Evolutionary conservation across 2,797 vertebrate species (phyloP), one percentile per base, ranked within the genome.

Genomic region (Diplodus sargus): DNA sequence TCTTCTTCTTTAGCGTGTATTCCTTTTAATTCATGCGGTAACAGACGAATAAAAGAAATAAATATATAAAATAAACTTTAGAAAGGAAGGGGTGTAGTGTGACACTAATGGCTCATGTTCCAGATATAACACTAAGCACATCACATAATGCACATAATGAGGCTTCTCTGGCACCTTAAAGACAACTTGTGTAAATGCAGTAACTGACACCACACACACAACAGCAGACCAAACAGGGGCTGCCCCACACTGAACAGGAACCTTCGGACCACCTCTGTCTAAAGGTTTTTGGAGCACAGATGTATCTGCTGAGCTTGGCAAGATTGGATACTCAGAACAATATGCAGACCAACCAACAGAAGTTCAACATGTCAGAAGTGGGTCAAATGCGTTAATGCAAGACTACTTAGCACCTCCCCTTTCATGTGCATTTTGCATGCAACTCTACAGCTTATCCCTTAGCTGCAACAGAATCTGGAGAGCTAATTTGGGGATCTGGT

Each of bases 401-500:
- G 56, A 56, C 7, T 0, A 1, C 48, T 11, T 7, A 45, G 23
- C 13, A 25, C 45, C 47, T 53, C 30, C 61, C 22, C 18, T 57
- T 20, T 61, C 42, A 68, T 39, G 34, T 17, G 25, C 65, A 56
- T 74, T 70, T 63, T 59, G 18, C 57, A 23, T 25, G 61, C 20
- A 66, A 65, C 17, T 75, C 70, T 51, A 3, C 23, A 34, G 54
- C 76, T 28, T 39, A 22, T 34, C 48, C 18, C n/a, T 78, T 30
- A 57, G 67, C 42, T 74, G 53, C 4, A 83, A 67, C 49, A 70
- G 53, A 71, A 54, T 69, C 78, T 78, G 47, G 25, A 87, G 81
- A 68, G 72, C 73, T 82, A 71, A 89, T 90, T 81, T 82, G 59
- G 66, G 68, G 61, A 78, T 72, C 62, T 60, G 30, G 51, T 79